A percentile compares a stretch with the other conserved stretches of the same genome.
phyloP scores from a whole-genome alignment of 2,797 vertebrate genomes.

The Acipenser oxyrinchus region DNA sequence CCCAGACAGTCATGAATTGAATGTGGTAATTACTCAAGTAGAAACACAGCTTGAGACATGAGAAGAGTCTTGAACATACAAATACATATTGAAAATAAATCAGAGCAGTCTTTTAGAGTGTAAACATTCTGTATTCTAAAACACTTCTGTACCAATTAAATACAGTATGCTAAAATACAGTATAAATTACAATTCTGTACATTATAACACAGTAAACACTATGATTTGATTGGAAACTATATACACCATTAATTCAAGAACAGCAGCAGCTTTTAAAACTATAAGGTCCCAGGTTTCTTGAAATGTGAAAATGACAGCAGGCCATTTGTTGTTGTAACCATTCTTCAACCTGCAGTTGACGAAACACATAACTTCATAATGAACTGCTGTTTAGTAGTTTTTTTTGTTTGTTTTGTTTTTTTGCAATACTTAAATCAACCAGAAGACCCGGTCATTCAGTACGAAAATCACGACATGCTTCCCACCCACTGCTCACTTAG shows the following conservation, averaged over 20 bases:
- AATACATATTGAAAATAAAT: constrained; percentile 32
- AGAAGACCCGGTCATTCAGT: too few species aligned
- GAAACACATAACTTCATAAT: too few species aligned
- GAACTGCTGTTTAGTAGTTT: too few species aligned
- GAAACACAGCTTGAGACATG: too few species aligned
- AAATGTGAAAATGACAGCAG: constrained; percentile 61
- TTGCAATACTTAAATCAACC: too few species aligned
- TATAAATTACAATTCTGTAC: constrained; percentile 98
- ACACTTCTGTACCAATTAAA: constrained; percentile 87
- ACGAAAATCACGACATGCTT: too few species aligned
- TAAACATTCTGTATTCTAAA: constrained; percentile 89
- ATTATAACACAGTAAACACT: constrained; percentile 80
- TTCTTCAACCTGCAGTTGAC: too few species aligned
- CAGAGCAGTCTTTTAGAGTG: constrained; percentile 36
- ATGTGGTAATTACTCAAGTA: too few species aligned
- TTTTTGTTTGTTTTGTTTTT: too few species aligned
- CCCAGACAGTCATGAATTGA: too few species aligned
- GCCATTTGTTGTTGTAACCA: constrained; percentile 34
- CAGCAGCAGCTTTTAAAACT: constrained; percentile 83
- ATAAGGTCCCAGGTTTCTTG: constrained; percentile 70
- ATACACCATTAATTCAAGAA: constrained; percentile 74
- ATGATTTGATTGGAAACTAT: constrained; percentile 78
- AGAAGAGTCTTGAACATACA: too few species aligned
- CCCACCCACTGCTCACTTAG: too few species aligned
- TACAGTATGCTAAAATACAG: constrained; percentile 72